Evolutionary conservation across 2,797 vertebrate genomes (phyloP), one percentile per base, ranked within the genome.

Genomic region (Salmo trutta): DNA sequence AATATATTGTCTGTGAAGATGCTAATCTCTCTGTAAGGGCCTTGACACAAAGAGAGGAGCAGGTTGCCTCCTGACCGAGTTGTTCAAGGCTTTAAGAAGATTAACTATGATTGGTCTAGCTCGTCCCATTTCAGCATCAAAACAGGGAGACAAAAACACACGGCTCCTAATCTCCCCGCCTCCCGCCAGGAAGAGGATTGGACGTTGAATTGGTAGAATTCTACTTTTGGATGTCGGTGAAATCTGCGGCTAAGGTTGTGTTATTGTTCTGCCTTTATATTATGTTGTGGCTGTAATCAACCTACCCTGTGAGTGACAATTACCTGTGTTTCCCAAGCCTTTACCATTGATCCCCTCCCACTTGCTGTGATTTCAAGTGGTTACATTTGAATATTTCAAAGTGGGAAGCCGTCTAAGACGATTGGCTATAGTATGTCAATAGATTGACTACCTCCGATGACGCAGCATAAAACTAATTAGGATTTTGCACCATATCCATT

Each of bases 51-150:
- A 64, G 59, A 14, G 2, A 71, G 21, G 53, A 71, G 51, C 70
- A 71, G 41, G 70, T 52, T 53, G 47, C 27, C 51, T 51, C 12
- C 70, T 71, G 14, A 47, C 70, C 27, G 47, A 71, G 47, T 67
- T 16, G 65, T 29, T 29, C 14, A 71, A 16, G 41, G 70, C 47
- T 52, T 27, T 71, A 71, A 53, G 70, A 27, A 71, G 70, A 71
- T 71, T 71, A 71, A 24, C 41, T 53, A 41, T 29, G 47, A 71
- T 71, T 71, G 70, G 70, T 71, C 70, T 3, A 71, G 70, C 47
- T 71, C 15, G 14, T 71, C 47, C 70, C 24, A 4, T 24, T 71
- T 52, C 5, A 71, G 70, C 21, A 53, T 4, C 69, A 71, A 52
- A 71, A 24, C 59, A 24, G 59, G 21, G 59, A n/a, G n/a, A 62